Evolutionary conservation across 2,888 invertebrate species (phyloP), one percentile per base, ranked within the genome.

Genomic region (Bellardia bayeri): DNA sequence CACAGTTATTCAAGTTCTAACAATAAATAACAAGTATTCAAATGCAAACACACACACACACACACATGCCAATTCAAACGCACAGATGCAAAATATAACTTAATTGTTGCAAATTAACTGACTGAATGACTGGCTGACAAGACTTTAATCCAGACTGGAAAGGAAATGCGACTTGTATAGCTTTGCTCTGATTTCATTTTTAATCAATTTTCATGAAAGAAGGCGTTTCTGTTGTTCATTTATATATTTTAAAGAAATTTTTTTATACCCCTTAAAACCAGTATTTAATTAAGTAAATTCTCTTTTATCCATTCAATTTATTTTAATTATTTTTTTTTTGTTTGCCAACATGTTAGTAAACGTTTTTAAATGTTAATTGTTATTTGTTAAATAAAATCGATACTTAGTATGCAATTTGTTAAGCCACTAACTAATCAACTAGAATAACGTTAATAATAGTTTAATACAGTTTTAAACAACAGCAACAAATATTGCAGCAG

Each of bases 1-100:
- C 74, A 82, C 87, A 85, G 81, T 69, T 85, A 84, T 85, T 82
- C 78, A 87, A 79, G 66, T 69, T 84, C 45, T 64, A 63, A 45
- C 66, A 83, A 63, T 71, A 76, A 75, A 75, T 69, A 51, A 33
- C n/a, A 45, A 30, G 51, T 58, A 16, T 64, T 14, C 66, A 8
- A 11, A 13, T 9, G 13, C n/a, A 42, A 9, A 11, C 2, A 14
- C 14, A n/a, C n/a, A 42, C n/a, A 2, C 11, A 14, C 14, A n/a
- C n/a, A 2, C 14, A n/a, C n/a, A 51, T 51, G n/a, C 14, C 45
- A 45, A 8, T 45, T 81, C 45, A 40, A 40, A 45, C 69, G 33
- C 33, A 58, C 42, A 68, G n/a, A 16, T 37, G 33, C 61, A 71
- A 40, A 16, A 71, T 2, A n/a, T 4, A 42, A 51, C 42, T 23